Evolutionary conservation across 2,797 vertebrate genomes (phyloP).

Genomic region (Arnoldichthys spilopterus): DNA sequence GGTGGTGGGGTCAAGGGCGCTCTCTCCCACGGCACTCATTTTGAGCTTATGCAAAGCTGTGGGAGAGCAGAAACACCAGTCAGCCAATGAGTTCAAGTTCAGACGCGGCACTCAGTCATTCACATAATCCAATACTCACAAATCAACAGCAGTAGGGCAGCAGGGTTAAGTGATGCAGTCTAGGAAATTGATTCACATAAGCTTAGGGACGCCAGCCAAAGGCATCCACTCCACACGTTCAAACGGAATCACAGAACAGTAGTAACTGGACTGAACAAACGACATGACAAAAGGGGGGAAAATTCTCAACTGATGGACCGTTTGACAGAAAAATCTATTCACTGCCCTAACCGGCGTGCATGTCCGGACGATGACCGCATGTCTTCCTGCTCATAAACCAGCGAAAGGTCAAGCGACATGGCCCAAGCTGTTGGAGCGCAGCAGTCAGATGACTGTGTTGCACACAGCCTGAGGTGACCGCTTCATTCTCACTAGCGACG

Average conservation of each 20-base stretch:
- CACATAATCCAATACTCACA: neutral
- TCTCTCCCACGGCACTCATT: conserved; percentile 95
- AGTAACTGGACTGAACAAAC: neutral
- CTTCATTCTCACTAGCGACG: neutral
- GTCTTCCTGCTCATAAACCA: conserved; percentile 15
- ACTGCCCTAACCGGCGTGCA: neutral
- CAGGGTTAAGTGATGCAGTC: conserved; percentile 12
- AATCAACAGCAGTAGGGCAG: conserved; percentile 20
- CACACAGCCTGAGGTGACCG: neutral
- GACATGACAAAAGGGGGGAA: neutral
- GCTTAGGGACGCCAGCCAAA: neutral
- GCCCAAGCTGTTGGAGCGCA: conserved; percentile 7
- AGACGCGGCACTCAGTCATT: conserved; percentile 6
- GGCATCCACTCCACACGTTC: neutral
- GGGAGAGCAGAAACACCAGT: conserved; percentile 19
- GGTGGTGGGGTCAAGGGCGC: conserved; percentile 85
- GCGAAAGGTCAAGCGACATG: conserved; percentile 11
- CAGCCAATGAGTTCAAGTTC: conserved; percentile 6
- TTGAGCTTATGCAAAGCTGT: conserved; percentile 86
- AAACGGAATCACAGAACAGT: neutral
- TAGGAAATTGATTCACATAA: conserved; percentile 18
- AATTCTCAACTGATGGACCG: neutral
- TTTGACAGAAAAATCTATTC: conserved; percentile 16
- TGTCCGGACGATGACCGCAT: neutral
- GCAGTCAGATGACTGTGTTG: conserved; percentile 21